These are phyloP conservation scores for Seira sanloemensis DNA, from an alignment of 2,888 invertebrate genomes.

Conservation along the genomic window DNA sequence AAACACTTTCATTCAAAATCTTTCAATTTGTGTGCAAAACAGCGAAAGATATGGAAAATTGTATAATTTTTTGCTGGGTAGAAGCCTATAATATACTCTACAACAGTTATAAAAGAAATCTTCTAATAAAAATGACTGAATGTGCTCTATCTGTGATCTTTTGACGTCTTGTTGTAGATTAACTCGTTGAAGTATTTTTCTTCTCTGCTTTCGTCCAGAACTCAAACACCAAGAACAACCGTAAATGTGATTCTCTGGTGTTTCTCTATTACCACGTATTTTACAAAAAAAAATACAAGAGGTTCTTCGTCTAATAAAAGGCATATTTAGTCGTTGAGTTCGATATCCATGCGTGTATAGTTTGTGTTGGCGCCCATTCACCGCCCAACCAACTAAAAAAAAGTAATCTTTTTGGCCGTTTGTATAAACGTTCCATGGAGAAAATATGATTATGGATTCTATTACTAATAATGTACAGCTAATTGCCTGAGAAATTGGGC, in stretches of 20 bases:
- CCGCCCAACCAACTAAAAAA: too few relatives aligned
- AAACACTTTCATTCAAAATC: constrained; percentile 39
- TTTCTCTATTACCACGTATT: background rate
- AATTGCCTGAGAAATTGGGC: too few relatives aligned
- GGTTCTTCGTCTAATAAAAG: too few relatives aligned
- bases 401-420: too few relatives aligned
- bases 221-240: constrained; percentile 25
- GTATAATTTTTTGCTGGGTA: background rate
- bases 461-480: too few relatives aligned
- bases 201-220: constrained; percentile 47
- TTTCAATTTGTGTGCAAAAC: too few relatives aligned
- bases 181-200: constrained; percentile 26
- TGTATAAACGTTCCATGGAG: too few relatives aligned
- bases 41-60: too few relatives aligned
- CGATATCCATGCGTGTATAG: too few relatives aligned
- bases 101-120: constrained; percentile 19
- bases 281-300: background rate
- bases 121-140: constrained; percentile 53
- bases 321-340: too few relatives aligned
- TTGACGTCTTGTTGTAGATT: constrained; percentile 37
- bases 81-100: background rate
- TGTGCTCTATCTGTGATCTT: constrained; percentile 65
- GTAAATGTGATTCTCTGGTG: constrained; percentile 16
- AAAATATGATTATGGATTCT: background rate
- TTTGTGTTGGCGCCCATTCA: background rate